Percentiles rank a stretch among this genome's conserved stretches.
phyloP scores from a whole-genome alignment of 2,888 invertebrate genomes.

The Leptopterna dolabrata region DNA sequence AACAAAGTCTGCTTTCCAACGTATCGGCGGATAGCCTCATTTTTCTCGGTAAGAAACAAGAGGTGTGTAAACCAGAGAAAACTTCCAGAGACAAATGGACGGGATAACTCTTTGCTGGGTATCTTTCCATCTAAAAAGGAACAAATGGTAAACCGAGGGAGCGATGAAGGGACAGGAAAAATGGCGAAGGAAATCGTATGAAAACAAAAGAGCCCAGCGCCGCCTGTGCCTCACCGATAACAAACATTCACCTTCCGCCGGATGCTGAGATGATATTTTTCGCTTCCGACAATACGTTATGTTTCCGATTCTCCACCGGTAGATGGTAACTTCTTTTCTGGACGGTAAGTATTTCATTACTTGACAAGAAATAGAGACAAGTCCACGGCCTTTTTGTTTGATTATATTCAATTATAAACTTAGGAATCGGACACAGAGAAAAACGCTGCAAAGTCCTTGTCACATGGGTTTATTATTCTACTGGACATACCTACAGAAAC shows the following conservation, averaged over 20 bases:
- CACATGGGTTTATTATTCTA: too few relatives aligned
- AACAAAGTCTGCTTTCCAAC: too few relatives aligned
- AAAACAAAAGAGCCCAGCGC: background rate
- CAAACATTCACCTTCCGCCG: background rate
- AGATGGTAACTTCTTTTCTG: too few relatives aligned
- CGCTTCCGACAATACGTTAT: background rate
- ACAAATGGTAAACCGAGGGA: background rate
- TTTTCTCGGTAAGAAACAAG: background rate
- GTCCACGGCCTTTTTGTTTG: too few relatives aligned
- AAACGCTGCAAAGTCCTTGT: too few relatives aligned
- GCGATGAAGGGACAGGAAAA: background rate
- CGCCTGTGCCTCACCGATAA: background rate
- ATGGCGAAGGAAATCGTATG: background rate
- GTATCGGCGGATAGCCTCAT: background rate
- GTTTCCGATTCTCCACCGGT: background rate
- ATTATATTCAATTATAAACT: too few relatives aligned
- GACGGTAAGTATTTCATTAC: too few relatives aligned
- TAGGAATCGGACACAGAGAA: too few relatives aligned
- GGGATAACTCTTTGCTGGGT: background rate
- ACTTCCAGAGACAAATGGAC: background rate
- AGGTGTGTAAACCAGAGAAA: background rate
- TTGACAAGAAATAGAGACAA: too few relatives aligned
- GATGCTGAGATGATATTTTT: background rate
- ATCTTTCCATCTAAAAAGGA: background rate
- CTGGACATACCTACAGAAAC: too few relatives aligned